phyloP scores from a whole-genome alignment of 2,888 invertebrate genomes.

The Geophilus truncorum region DNA sequence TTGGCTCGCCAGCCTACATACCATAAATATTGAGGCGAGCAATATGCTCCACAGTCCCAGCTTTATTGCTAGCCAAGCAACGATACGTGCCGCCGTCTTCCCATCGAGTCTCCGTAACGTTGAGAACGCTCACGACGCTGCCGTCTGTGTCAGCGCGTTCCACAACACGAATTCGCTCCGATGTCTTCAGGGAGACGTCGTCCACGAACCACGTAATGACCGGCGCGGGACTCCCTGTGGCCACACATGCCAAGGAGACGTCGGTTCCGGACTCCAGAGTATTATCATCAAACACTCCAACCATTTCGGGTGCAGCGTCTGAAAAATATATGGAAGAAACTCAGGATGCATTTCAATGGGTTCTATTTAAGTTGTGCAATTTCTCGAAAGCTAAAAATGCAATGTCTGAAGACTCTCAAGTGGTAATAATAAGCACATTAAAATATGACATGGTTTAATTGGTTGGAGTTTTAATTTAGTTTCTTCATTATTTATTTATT shows the following conservation, averaged over 20 bases:
- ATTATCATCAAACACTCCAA: slow-evolving; percentile 77
- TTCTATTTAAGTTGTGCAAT: neutral
- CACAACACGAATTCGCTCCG: slow-evolving; percentile 19
- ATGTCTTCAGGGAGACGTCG: slow-evolving; percentile 45
- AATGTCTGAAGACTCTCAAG: too few relatives aligned
- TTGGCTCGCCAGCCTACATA: slow-evolving; percentile 48
- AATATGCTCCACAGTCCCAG: slow-evolving; percentile 66
- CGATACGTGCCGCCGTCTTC: slow-evolving; percentile 75
- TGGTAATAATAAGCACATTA: too few relatives aligned
- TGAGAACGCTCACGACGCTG: slow-evolving; percentile 63
- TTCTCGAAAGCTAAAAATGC: neutral
- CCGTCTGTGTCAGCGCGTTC: slow-evolving; percentile 31
- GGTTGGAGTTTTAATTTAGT: too few relatives aligned
- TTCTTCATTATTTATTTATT: neutral
- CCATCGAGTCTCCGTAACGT: slow-evolving; percentile 81
- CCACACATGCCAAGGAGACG: slow-evolving; percentile 83
- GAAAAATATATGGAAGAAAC: neutral
- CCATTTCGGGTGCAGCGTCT: slow-evolving; percentile 37
- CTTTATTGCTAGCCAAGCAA: slow-evolving; percentile 69
- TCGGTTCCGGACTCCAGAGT: slow-evolving; percentile 84
- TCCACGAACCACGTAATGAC: slow-evolving; percentile 90
- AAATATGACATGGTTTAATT: too few relatives aligned
- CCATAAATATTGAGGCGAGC: slow-evolving; percentile 74
- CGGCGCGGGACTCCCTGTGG: slow-evolving; percentile 90
- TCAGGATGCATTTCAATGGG: neutral